Evolutionary conservation across 2,113 vertebrate species (phyloP).

Genomic region (Asarcornis scutulata): DNA sequence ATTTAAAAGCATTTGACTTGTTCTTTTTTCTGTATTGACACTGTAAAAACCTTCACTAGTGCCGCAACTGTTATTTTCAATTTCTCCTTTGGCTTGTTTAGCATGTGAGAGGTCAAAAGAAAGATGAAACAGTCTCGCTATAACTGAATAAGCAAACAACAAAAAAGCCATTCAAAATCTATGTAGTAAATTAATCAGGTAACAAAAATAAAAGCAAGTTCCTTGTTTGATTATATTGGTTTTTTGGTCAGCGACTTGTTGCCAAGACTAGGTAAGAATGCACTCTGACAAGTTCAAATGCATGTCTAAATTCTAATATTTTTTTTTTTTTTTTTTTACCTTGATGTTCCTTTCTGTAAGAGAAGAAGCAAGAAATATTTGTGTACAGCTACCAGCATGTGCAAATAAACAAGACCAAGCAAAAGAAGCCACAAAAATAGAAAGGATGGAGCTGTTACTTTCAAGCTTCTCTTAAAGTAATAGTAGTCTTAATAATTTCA

Average conservation of each 20-base stretch:
- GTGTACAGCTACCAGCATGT: not conserved
- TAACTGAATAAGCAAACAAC: not conserved
- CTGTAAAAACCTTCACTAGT: fast-evolving
- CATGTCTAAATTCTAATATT: not conserved
- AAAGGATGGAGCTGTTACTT: not conserved
- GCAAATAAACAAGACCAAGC: not conserved
- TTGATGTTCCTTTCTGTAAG: not conserved
- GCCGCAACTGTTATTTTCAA: not conserved
- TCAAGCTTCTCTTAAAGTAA: not conserved
- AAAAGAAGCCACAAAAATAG: not conserved
- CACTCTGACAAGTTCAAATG: not conserved
- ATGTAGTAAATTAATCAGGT: not conserved
- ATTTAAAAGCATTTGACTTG: not conserved
- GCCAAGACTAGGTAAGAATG: not conserved
- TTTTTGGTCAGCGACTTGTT: not conserved
- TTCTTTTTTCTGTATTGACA: not conserved
- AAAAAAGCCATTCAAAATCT: not conserved
- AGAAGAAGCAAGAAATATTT: not conserved
- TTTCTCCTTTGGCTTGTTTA: not conserved
- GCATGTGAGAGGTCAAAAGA: not conserved
- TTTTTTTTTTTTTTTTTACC: not conserved
- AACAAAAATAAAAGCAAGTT: not conserved
- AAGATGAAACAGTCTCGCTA: not conserved
- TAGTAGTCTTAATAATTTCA: not conserved
- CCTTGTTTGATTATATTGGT: not conserved